Conservation (phyloP, 1,140 invertebrate genomes). For the Sarcophaga bullata region DNA sequence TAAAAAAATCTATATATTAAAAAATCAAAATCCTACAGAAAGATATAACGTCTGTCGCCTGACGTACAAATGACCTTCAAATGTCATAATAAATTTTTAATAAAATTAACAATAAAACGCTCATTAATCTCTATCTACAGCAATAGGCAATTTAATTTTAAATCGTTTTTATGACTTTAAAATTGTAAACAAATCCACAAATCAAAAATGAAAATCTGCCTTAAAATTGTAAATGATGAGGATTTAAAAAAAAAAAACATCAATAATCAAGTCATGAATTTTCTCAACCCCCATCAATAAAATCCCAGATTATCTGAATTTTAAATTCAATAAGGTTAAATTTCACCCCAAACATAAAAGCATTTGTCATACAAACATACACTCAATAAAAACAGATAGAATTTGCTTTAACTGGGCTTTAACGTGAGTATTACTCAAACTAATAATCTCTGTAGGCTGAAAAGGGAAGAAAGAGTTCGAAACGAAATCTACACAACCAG, state of each 20-base stretch:
- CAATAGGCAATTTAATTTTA: not conserved
- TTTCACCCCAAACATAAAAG: not conserved
- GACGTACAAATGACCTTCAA: too few species aligned
- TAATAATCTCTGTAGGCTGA: conserved; percentile 10
- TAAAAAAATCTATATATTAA: too few species aligned
- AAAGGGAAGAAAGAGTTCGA: not conserved
- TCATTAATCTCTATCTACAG: too few species aligned
- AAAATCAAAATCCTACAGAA: too few species aligned
- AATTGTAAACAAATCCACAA: not conserved
- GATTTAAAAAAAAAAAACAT: conserved; percentile 11
- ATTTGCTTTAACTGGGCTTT: not conserved
- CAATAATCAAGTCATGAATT: not conserved
- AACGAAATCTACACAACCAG: not conserved
- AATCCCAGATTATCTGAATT: conserved; percentile 2
- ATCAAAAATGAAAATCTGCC: not conserved
- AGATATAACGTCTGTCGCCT: too few species aligned
- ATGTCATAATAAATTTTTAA: too few species aligned
- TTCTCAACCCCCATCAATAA: not conserved
- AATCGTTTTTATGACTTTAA: not conserved
- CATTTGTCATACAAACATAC: not conserved
- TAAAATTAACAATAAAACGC: too few species aligned
- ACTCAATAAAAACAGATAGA: not conserved
- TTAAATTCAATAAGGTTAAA: conserved; percentile 13
- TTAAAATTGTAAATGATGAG: not conserved
- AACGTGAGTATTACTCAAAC: not conserved